Percentiles rank a stretch among this genome's conserved stretches.
These are phyloP conservation scores for Esox masquinongy DNA, from an alignment of 2,797 vertebrate genomes.

Conservation along the genomic window DNA sequence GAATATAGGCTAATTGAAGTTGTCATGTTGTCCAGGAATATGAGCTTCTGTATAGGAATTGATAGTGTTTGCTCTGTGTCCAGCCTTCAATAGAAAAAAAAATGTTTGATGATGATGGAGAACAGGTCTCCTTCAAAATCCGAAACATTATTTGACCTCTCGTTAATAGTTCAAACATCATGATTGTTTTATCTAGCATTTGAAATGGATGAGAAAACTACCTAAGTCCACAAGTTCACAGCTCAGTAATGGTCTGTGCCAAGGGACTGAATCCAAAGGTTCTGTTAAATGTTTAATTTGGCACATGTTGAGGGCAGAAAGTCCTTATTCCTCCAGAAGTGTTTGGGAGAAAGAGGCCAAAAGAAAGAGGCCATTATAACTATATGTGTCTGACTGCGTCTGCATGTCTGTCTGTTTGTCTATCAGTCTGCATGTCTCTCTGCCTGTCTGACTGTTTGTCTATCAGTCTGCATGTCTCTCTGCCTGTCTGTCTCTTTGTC, in stretches of 20 bases:
- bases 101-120: neutral
- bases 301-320: neutral
- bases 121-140: neutral
- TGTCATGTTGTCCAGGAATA: conserved; percentile 60
- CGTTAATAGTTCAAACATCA: neutral
- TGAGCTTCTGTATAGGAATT: conserved; percentile 38
- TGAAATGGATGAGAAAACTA: neutral
- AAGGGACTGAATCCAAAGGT: conserved; percentile 1
- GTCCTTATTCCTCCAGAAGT: neutral
- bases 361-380: too few species aligned
- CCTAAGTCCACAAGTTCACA: too few species aligned
- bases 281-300: neutral
- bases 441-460: conserved; percentile 5
- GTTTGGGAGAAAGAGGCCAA: neutral
- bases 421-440: conserved; percentile 8
- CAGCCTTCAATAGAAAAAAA: conserved; percentile 1
- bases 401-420: neutral
- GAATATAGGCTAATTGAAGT: conserved; percentile 70
- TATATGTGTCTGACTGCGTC: neutral
- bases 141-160: neutral
- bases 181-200: neutral
- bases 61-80: conserved; percentile 45
- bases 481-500: too few species aligned
- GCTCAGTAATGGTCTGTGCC: neutral
- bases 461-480: too few species aligned